Base-by-base conservation (phyloP, 2,888 invertebrate genomes). In the Epicampocera succincta region DNA sequence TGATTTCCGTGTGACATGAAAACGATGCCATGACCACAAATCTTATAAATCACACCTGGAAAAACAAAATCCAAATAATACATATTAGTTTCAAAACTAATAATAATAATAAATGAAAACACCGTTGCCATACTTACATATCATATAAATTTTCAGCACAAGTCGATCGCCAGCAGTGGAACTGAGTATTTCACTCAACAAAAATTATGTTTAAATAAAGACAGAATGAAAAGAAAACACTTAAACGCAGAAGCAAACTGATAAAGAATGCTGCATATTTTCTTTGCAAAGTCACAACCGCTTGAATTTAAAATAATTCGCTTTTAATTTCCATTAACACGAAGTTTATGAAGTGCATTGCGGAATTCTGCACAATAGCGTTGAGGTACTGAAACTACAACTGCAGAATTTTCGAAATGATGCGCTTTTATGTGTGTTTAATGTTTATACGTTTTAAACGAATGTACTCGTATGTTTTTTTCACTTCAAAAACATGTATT, bases 241-340 rank as follows among this genome's bases (percentile, higher is more conserved):
- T 25, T 29, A 60, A 72, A 68, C 58, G 42, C 29, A 52, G 44
- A 5, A 40, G 25, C 61, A 56, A 33, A 74, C 52, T 38, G 17
- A n/a, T 58, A 21, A 69, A 50, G 38, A 74, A 60, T 38, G 13
- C n/a, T 58, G 21, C 21, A 9, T 25, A 74, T 69, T 80, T 80
- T 56, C 79, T 68, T 71, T 56, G 25, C 21, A 44, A 56, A 77
- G 75, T 69, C 69, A 61, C 44, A 54, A 69, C 19, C 52, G 72
- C 71, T 78, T 72, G 56, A 58, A 52, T 72, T 72, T 78, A 60
- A 66, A 60, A 56, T 63, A 63, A 77, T 69, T 63, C 40, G 42
- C 54, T 71, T 63, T 77, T 69, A 69, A 66, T 72, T 65, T 78
- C 17, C 72, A 78, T 72, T 66, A 72, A 66, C 72, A 21, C 33